These are phyloP conservation scores for Stratiomys singularior DNA, from an alignment of 2,888 invertebrate genomes.

Conservation along the genomic window DNA sequence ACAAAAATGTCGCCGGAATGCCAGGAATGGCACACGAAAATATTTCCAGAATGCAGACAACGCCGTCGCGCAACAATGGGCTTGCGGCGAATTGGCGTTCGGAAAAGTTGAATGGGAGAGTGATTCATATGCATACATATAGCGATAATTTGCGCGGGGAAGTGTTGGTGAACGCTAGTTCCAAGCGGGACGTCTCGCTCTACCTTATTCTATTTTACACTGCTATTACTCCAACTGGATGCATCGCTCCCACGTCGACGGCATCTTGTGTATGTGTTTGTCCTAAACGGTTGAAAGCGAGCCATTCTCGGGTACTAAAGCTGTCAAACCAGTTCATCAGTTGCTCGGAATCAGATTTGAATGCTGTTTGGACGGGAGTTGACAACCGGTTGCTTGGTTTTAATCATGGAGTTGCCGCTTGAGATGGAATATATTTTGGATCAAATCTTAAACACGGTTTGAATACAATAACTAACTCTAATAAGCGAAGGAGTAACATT, in stretches of 20 bases:
- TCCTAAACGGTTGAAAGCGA: background rate
- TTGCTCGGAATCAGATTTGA: background rate
- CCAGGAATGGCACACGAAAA: conserved; percentile 30
- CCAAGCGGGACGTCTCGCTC: no score
- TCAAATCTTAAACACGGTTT: background rate
- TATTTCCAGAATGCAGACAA: conserved; percentile 39
- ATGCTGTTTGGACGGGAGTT: conserved; percentile 11
- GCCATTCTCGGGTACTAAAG: background rate
- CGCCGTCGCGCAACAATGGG: conserved; percentile 32
- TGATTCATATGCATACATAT: conserved; percentile 1
- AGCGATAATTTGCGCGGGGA: background rate
- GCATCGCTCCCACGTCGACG: background rate
- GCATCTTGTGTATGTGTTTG: background rate
- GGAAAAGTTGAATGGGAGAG: conserved; percentile 33
- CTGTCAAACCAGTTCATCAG: conserved; percentile 9
- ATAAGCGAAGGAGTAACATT: no score
- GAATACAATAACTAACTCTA: no score
- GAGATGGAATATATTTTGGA: background rate
- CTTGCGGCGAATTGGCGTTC: conserved; percentile 19
- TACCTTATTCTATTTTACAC: no score
- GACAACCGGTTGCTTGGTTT: background rate
- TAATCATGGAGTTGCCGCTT: background rate
- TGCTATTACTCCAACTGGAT: no score
- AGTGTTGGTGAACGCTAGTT: background rate
- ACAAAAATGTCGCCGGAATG: conserved; percentile 40